These are phyloP conservation scores for Tyto alba DNA, from an alignment of 2,113 vertebrate species.

Conservation along the genomic window DNA sequence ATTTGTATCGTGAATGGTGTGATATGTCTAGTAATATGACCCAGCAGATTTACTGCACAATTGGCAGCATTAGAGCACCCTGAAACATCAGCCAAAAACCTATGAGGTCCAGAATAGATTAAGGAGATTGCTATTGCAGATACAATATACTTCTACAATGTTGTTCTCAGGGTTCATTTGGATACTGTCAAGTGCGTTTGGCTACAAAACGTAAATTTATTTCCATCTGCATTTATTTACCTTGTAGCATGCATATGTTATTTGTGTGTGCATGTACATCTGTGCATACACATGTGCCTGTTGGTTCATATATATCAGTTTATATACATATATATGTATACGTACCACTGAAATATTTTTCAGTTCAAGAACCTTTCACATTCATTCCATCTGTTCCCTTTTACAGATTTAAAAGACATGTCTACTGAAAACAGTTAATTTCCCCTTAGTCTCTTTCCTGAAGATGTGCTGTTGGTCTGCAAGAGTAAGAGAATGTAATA, in stretches of 20 bases:
- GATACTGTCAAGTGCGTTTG: conserved; percentile 48
- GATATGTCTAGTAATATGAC: conserved; percentile 69
- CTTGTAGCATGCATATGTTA: not conserved
- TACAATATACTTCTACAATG: not conserved
- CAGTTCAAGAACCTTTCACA: not conserved
- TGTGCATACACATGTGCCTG: not conserved
- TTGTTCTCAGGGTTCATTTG: conserved; percentile 10
- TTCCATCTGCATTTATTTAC: conserved; percentile 54
- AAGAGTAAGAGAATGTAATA: not conserved
- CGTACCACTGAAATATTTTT: conserved; percentile 16
- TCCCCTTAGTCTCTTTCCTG: not conserved
- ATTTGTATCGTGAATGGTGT: conserved; percentile 49
- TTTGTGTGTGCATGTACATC: not conserved
- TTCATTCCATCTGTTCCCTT: conserved; percentile 1
- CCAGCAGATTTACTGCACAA: conserved; percentile 64
- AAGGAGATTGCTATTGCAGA: conserved; percentile 48
- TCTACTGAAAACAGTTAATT: not conserved
- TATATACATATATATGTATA: not conserved
- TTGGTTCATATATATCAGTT: not conserved
- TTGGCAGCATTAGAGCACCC: conserved; percentile 60
- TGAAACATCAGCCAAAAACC: conserved; percentile 47
- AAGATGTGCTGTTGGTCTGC: not conserved
- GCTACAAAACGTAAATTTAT: conserved; percentile 46
- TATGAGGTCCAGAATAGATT: conserved; percentile 28
- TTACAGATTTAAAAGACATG: not conserved